These are phyloP conservation scores for Rugalucina vietnamica DNA, from an alignment of 2,888 invertebrate species.

Conservation along the genomic window DNA sequence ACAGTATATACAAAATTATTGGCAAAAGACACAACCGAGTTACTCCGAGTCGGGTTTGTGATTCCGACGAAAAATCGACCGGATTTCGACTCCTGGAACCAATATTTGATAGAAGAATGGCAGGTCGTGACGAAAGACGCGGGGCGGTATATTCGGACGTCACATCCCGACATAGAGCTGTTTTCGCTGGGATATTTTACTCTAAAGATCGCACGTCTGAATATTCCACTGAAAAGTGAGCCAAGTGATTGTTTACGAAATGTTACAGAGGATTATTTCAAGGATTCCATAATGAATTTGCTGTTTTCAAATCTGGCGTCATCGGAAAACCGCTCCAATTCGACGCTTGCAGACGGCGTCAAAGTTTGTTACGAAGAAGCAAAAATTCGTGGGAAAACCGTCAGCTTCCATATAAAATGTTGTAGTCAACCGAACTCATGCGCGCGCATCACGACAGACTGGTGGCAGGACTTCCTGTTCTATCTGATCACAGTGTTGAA, in stretches of 20 bases:
- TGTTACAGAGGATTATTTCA: not conserved
- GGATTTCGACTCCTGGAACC: not conserved
- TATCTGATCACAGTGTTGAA: not conserved
- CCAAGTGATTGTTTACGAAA: not conserved
- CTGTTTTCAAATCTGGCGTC: not conserved
- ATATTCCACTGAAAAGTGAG: not conserved
- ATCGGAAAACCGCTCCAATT: not conserved
- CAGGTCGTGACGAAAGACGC: not conserved
- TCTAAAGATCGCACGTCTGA: not conserved
- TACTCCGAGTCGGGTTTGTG: not conserved
- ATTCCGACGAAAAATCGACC: not conserved
- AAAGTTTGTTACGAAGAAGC: not conserved
- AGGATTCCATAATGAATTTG: not conserved
- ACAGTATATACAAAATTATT: not conserved
- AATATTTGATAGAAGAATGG: not conserved
- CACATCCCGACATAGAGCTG: constrained; percentile 29
- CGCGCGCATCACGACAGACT: not conserved
- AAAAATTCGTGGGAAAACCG: not conserved
- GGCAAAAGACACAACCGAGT: not conserved
- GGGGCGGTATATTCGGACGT: constrained; percentile 7
- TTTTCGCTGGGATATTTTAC: constrained; percentile 5
- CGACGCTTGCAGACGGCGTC: not conserved
- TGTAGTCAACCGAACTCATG: not conserved
- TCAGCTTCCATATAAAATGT: not conserved
- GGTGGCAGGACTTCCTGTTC: constrained; percentile 17